Evolutionary conservation across 2,113 vertebrate species (phyloP).

Genomic region (Zosterops borbonicus): DNA sequence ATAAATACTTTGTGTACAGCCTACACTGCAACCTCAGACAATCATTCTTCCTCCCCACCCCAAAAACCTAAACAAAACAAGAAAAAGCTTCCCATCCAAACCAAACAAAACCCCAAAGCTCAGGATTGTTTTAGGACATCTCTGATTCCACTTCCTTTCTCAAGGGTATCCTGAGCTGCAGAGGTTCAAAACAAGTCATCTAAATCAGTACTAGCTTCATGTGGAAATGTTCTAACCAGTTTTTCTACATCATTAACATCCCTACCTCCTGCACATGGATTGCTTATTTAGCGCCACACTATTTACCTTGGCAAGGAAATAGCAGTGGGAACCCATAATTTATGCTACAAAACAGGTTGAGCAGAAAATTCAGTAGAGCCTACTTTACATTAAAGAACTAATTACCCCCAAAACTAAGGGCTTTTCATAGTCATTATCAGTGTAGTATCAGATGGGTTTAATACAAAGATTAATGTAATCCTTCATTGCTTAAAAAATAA

Average conservation of each 20-base stretch:
- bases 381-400: not conserved
- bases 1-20: no score
- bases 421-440: not conserved
- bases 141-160: not conserved
- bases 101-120: not conserved
- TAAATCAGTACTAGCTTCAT: not conserved
- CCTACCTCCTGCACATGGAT: not conserved
- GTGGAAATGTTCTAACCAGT: not conserved
- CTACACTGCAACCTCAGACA: not conserved
- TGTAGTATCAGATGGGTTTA: not conserved
- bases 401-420: not conserved
- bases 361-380: not conserved
- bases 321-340: not conserved
- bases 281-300: not conserved
- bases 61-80: not conserved
- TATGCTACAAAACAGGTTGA: not conserved
- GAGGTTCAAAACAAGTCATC: not conserved
- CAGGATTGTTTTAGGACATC: not conserved
- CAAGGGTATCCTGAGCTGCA: not conserved
- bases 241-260: not conserved
- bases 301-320: not conserved
- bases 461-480: not conserved
- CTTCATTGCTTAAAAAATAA: not conserved
- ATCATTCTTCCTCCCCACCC: fast-evolving
- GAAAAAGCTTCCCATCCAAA: not conserved